phyloP scores from a whole-genome alignment of 2,797 vertebrate species.

The Oreochromis grahami region DNA sequence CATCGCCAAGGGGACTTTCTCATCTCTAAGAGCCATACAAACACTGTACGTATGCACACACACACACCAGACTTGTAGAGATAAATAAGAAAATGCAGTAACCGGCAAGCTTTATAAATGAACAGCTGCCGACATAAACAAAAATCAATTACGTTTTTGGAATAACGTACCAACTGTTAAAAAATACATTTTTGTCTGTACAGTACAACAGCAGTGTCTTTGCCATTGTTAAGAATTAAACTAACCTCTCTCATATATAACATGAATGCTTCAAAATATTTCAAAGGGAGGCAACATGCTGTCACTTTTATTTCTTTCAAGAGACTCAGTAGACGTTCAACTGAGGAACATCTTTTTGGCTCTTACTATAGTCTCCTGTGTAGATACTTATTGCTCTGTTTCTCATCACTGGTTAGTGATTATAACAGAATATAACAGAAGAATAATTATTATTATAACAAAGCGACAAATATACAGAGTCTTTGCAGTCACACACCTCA shows the following conservation, averaged over 20 bases:
- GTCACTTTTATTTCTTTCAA: not conserved
- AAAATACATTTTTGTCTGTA: not conserved
- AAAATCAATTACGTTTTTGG: not conserved
- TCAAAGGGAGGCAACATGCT: not conserved
- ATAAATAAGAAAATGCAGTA: not conserved
- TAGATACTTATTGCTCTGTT: not conserved
- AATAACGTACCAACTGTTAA: not conserved
- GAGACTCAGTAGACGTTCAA: not conserved
- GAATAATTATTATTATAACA: not conserved
- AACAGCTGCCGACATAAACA: not conserved
- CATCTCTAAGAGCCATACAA: constrained; percentile 91
- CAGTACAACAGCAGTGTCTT: not conserved
- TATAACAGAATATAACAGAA: not conserved
- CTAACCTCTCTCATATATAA: not conserved
- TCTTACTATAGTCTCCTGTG: not conserved
- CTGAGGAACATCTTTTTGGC: not conserved
- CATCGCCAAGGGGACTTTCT: constrained; percentile 95
- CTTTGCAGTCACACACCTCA: not conserved
- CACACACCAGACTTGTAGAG: not conserved
- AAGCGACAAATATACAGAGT: not conserved
- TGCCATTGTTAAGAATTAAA: not conserved
- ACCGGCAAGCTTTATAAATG: not conserved
- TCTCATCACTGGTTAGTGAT: not conserved
- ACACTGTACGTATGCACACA: constrained; percentile 83
- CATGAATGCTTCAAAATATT: not conserved